A percentile compares a stretch with the other conserved stretches of the same genome.
Evolutionary conservation across 1,140 invertebrate species (phyloP).

Genomic region (Drosophila biarmipes): DNA sequence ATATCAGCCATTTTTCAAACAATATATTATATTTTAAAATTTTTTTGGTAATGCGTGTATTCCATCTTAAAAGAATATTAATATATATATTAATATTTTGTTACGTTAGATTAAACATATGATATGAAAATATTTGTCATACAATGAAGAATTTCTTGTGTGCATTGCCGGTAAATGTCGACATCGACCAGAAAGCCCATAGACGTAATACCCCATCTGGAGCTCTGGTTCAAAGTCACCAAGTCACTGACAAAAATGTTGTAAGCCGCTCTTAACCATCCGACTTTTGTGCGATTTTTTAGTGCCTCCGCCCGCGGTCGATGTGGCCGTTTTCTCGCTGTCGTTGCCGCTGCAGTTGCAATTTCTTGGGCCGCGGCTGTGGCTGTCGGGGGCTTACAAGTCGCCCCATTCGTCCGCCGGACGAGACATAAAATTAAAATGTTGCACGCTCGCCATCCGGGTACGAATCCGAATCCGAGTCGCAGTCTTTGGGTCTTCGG

Average conservation of each 20-base stretch:
- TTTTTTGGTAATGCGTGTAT: no score
- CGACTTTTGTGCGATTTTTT: constrained; percentile 50
- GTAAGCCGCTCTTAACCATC: constrained; percentile 52
- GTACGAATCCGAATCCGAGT: constrained; percentile 7
- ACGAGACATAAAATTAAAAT: constrained; percentile 82
- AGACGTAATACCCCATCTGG: constrained; percentile 4
- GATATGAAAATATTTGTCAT: no score
- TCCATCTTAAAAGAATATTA: no score
- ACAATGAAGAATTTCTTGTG: not conserved
- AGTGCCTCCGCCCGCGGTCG: constrained; percentile 18
- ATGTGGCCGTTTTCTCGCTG: not conserved
- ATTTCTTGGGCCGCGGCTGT: constrained; percentile 23
- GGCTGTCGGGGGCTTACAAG: constrained; percentile 46
- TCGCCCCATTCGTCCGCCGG: constrained; percentile 48
- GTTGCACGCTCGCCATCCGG: constrained; percentile 54
- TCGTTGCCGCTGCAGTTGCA: not conserved
- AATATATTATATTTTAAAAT: no score
- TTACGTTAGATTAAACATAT: no score
- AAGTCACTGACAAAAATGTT: constrained; percentile 83
- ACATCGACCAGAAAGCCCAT: constrained; percentile 19
- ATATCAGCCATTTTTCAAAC: no score
- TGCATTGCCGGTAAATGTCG: not conserved
- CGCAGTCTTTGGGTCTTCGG: constrained; percentile 4
- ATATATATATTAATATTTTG: no score
- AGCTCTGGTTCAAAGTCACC: constrained; percentile 78